A percentile compares a stretch with the other conserved stretches of the same genome.
These are phyloP conservation scores for Andrena flavipes DNA, from an alignment of 2,888 invertebrate species.

Conservation along the genomic window DNA sequence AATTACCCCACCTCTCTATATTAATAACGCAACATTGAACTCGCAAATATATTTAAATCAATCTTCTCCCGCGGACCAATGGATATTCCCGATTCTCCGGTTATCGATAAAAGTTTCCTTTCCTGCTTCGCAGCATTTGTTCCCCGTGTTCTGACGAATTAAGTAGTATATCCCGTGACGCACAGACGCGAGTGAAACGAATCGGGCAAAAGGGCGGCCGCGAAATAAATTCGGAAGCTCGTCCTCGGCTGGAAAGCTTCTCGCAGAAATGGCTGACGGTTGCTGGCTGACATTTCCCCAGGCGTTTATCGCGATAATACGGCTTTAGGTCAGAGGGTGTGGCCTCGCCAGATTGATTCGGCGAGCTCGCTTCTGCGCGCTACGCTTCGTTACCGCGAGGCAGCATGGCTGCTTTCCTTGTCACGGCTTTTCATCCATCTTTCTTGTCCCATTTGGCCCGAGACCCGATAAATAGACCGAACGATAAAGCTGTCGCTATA, in stretches of 20 bases:
- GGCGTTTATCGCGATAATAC: slow-evolving; percentile 74
- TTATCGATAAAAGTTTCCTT: too few species aligned
- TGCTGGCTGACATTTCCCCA: slow-evolving; percentile 70
- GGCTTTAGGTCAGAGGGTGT: slow-evolving; percentile 84
- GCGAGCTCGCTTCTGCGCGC: slow-evolving; percentile 81
- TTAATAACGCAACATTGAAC: too few species aligned
- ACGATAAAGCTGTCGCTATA: slow-evolving; percentile 60
- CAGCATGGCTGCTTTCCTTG: slow-evolving; percentile 74
- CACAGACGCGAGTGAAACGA: not conserved
- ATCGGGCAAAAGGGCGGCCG: not conserved
- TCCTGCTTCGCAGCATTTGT: too few species aligned
- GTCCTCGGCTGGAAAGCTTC: slow-evolving; percentile 23
- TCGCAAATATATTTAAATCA: too few species aligned
- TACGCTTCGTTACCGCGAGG: slow-evolving; percentile 74
- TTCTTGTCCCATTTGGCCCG: slow-evolving; percentile 44
- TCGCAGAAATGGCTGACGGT: slow-evolving; percentile 57
- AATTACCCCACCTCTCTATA: too few species aligned
- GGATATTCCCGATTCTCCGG: too few species aligned
- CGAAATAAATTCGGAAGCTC: slow-evolving; percentile 15
- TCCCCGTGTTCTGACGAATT: too few species aligned
- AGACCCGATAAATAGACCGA: slow-evolving; percentile 51
- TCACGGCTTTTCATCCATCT: slow-evolving; percentile 61
- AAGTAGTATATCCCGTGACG: not conserved
- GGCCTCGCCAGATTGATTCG: slow-evolving; percentile 84
- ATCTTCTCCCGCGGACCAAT: too few species aligned